Evolutionary conservation across 2,888 invertebrate genomes (phyloP).

Genomic region (Villa cingulata): DNA sequence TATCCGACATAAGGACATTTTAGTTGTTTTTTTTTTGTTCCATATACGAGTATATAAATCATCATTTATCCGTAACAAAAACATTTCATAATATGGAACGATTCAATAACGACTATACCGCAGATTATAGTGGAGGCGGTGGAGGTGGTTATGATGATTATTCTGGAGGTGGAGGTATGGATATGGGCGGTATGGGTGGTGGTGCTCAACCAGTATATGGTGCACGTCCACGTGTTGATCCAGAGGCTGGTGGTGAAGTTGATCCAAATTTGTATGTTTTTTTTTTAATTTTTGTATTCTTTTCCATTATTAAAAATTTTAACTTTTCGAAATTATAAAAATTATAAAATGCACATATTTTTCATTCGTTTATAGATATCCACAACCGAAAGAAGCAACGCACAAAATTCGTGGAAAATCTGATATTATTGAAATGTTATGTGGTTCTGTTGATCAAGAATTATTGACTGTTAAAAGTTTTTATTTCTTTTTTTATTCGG

Average conservation of each 20-base stretch:
- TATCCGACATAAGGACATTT: no score
- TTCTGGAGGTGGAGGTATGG: not conserved
- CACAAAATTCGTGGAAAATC: conserved; percentile 79
- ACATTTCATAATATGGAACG: conserved; percentile 5
- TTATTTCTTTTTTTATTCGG: conserved; percentile 99
- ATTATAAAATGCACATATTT: not conserved
- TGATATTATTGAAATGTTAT: conserved; percentile 69
- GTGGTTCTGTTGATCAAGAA: conserved; percentile 77
- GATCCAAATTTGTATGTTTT: conserved; percentile 57
- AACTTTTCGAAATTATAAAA: no score
- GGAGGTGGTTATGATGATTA: conserved; percentile 4
- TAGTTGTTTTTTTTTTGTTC: no score
- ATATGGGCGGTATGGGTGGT: not conserved
- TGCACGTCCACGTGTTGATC: conserved; percentile 62
- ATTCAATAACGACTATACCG: conserved; percentile 1
- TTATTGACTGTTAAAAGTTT: conserved; percentile 91
- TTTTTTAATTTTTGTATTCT: no score
- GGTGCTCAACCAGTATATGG: conserved; percentile 19
- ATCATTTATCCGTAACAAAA: no score
- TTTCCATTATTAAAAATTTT: no score
- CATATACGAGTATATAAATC: no score
- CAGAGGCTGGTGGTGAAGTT: conserved; percentile 72
- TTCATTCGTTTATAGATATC: conserved; percentile 44
- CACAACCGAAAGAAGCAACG: conserved; percentile 75
- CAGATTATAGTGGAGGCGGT: conserved; percentile 15